phyloP scores from a whole-genome alignment of 2,797 vertebrate genomes.

The Spinus pinus region DNA sequence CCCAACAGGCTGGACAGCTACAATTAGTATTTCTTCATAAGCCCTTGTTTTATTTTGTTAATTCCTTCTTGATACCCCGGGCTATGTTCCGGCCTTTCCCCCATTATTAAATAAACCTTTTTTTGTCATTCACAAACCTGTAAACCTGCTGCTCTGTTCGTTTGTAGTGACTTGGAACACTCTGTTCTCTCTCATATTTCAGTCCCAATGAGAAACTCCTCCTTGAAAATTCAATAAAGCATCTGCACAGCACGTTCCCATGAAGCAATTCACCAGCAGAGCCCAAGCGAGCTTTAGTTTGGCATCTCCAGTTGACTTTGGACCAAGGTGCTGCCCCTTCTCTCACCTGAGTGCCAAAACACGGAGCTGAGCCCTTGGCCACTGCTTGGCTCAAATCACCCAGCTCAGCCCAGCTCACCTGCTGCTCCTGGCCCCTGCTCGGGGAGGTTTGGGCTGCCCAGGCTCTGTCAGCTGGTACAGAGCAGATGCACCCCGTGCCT shows the following conservation, averaged over 20 bases:
- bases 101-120: conserved; percentile 60
- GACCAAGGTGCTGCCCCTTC: neutral
- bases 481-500: fast-evolving
- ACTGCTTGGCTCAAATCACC: neutral
- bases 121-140: conserved; percentile 35
- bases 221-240: conserved; percentile 59
- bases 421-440: neutral
- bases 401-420: neutral
- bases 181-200: conserved; percentile 54
- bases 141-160: neutral
- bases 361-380: neutral
- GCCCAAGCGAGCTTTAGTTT: conserved; percentile 36
- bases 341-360: neutral
- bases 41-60: conserved; percentile 7
- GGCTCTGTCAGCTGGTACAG: neutral
- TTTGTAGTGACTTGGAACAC: conserved; percentile 56
- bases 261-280: conserved; percentile 29
- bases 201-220: conserved; percentile 35
- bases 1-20: conserved; percentile 7
- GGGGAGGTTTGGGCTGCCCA: neutral
- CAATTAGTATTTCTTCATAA: conserved; percentile 50
- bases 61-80: conserved; percentile 38
- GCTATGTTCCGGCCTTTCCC: conserved; percentile 50
- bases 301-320: conserved; percentile 20
- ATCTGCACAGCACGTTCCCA: conserved; percentile 43